These are phyloP conservation scores for Microtus ochrogaster DNA, from an alignment of 2,113 vertebrate species.

Conservation along the genomic window DNA sequence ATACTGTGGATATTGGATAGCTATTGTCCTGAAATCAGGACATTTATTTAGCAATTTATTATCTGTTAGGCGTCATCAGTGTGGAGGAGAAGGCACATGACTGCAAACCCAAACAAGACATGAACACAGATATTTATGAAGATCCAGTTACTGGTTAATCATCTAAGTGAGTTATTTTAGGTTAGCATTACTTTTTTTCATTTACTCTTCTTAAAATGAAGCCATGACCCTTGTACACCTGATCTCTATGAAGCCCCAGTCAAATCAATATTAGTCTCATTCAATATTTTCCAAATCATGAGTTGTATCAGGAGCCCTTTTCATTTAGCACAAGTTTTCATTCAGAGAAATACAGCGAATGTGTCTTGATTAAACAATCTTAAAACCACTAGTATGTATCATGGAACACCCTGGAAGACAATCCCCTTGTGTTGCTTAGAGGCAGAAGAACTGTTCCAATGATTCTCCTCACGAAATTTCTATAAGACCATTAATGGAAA, in stretches of 20 bases:
- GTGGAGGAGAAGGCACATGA: background rate
- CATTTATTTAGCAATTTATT: background rate
- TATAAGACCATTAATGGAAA: background rate
- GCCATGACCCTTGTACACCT: too few relatives aligned
- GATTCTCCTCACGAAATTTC: background rate
- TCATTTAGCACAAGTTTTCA: background rate
- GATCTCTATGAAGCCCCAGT: background rate
- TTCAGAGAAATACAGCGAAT: background rate
- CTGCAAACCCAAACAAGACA: background rate
- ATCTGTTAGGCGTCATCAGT: background rate
- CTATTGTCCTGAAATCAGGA: slow-evolving; percentile 13
- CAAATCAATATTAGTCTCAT: background rate
- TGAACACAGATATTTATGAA: background rate
- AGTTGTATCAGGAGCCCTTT: background rate
- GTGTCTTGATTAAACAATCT: background rate
- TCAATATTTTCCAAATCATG: background rate
- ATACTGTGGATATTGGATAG: background rate
- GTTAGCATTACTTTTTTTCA: background rate
- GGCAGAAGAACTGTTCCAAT: background rate
- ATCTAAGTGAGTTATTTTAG: slow-evolving; percentile 15
- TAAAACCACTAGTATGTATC: background rate
- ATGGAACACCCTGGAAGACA: background rate
- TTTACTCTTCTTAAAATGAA: background rate
- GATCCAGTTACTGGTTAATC: background rate
- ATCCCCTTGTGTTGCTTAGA: background rate